These are phyloP conservation scores for Diphyllodes magnificus DNA, from an alignment of 2,113 vertebrate genomes.

Conservation along the genomic window DNA sequence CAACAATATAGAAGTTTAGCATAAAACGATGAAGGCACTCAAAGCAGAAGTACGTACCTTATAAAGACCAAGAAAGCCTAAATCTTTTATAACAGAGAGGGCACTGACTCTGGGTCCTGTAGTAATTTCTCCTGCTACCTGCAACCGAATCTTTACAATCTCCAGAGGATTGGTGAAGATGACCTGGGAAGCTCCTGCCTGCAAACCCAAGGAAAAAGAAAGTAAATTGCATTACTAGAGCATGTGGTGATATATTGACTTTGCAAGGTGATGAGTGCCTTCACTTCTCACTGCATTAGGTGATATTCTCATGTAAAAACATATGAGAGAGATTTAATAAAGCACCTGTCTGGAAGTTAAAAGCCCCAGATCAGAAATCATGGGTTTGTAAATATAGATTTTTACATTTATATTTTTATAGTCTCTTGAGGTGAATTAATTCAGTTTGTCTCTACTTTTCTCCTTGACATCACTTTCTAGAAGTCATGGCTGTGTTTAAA, in stretches of 20 bases:
- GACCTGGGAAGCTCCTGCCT: constrained; percentile 83
- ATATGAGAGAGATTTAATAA: background rate
- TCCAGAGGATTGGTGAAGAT: constrained; percentile 84
- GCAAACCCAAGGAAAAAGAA: constrained; percentile 23
- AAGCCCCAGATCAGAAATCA: background rate
- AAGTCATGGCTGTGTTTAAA: background rate
- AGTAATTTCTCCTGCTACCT: constrained; percentile 91
- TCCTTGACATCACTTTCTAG: background rate
- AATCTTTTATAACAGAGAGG: constrained; percentile 76
- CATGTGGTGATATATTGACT: background rate
- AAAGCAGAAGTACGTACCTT: constrained; percentile 69
- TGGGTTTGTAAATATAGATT: background rate
- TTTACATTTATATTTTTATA: background rate
- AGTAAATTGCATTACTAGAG: background rate
- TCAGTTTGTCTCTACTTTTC: background rate
- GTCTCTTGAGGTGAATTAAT: background rate
- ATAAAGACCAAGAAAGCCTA: constrained; percentile 81
- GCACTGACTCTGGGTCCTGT: constrained; percentile 82
- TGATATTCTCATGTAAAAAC: background rate
- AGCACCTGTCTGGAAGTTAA: background rate
- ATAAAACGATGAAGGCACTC: background rate
- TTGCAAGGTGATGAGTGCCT: background rate
- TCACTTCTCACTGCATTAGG: background rate
- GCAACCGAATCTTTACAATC: constrained; percentile 98
- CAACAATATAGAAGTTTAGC: background rate